A percentile compares a stretch with the other conserved stretches of the same genome.
Evolutionary conservation across 2,888 invertebrate genomes (phyloP).

Genomic region (Agapostemon virescens): DNA sequence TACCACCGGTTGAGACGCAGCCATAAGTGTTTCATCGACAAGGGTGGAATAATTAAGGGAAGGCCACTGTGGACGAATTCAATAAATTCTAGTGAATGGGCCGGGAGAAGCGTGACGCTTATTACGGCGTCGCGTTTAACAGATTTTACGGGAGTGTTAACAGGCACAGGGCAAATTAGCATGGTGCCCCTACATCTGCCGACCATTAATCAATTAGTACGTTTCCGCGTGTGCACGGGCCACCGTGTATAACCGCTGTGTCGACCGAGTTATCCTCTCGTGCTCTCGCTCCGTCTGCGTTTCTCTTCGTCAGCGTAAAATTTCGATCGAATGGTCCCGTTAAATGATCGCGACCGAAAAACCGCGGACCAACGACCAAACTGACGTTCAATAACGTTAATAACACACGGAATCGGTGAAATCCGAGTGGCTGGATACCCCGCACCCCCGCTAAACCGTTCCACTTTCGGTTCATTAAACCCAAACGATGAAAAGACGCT

Average conservation of each 20-base stretch:
- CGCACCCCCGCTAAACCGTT: background rate
- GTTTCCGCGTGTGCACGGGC: constrained; percentile 17
- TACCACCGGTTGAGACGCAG: background rate
- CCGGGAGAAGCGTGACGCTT: constrained; percentile 39
- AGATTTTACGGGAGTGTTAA: constrained; percentile 53
- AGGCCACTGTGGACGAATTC: constrained; percentile 30
- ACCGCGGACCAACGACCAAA: constrained; percentile 11
- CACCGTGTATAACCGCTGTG: constrained; percentile 36
- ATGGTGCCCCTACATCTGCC: constrained; percentile 48
- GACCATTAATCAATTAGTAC: constrained; percentile 58
- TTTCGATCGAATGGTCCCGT: constrained; percentile 38
- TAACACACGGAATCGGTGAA: background rate
- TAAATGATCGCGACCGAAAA: constrained; percentile 36
- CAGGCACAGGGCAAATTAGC: constrained; percentile 43
- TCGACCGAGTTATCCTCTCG: constrained; percentile 1
- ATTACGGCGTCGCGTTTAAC: constrained; percentile 45
- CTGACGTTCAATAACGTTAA: constrained; percentile 10
- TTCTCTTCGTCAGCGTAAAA: constrained; percentile 28
- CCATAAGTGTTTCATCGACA: background rate
- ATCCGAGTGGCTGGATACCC: background rate
- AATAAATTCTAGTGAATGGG: constrained; percentile 36
- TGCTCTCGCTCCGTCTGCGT: background rate
- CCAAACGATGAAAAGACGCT: background rate
- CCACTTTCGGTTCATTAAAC: background rate
- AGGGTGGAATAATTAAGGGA: constrained; percentile 8